Evolutionary conservation across 2,797 vertebrate species (phyloP), one percentile per base, ranked within the genome.

Genomic region (Bucorvus abyssinicus): DNA sequence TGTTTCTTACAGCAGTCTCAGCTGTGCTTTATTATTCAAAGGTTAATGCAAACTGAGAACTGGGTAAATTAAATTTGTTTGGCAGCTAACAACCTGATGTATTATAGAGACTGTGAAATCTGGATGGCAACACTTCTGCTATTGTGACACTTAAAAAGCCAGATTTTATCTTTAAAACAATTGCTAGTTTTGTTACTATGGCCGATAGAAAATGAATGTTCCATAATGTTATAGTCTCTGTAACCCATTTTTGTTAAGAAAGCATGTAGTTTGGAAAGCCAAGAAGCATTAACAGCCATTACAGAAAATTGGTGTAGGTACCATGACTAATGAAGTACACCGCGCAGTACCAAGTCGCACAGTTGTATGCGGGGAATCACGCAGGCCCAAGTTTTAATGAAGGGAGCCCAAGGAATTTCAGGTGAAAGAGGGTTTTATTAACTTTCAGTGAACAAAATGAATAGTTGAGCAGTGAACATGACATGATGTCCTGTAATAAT

Each of bases 1-100:
- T 98, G 96, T 97, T 96, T 98, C 98, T 98, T 97, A 97, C 83
- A 96, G 96, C 96, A 96, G 96, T 96, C 97, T 97, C 97, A 97
- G 97, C 97, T 98, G 97, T 97, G 96, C 96, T 97, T 97, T 97
- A 97, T 98, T 98, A 97, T 98, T 97, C 97, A 97, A 97, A 98
- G 97, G 95, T 97, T 98, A 98, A 98, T 97, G 96, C 97, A 98
- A 96, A 97, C 96, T 87, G 95, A 97, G 92, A 97, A 95, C 90
- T 95, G 94, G 93, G 84, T 96, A 96, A 97, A 97, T 97, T 97
- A 97, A 98, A 97, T 97, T 96, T 93, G 96, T 96, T 96, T 96
- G 93, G 96, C 91, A 96, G 94, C 93, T 89, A 90, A 84, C 87
- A 90, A 81, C 86, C 80, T 94, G 71, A 79, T 64, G 34, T 82